Evolutionary conservation across 2,113 vertebrate species (phyloP), one percentile per base, ranked within the genome.

Genomic region (Poecile atricapillus): DNA sequence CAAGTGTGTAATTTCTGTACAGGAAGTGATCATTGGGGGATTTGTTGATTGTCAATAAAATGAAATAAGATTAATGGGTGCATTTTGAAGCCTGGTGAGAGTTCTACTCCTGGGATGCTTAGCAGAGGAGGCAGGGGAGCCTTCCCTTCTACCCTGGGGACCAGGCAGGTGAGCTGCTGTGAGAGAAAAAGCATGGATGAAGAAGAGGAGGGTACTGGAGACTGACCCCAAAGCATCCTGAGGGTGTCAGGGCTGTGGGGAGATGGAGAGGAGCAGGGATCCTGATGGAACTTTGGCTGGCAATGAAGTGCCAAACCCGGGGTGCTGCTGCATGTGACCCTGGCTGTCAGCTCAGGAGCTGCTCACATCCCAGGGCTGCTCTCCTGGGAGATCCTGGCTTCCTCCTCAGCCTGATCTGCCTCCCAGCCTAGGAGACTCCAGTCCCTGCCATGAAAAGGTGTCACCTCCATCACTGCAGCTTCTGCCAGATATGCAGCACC

Each of bases 241-340:
- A 76, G 21, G 8, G 37, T 53, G 21, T 20, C 50, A 67, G 28
- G 7, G 25, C 43, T 80, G 37, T 59, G 37, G 18, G 41, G 31
- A 53, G 9, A 37, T 0, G 0, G 1, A 53, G 43, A 81, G 20
- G 22, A 75, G 30, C 1, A 0, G 11, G 11, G 17, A 52, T 53
- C 28, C 56, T 63, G 60, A 30, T 59, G 76, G 47, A 74, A 31
- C 15, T 46, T 86, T 55, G 80, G 10, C 18, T 83, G 70, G 39
- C 68, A 56, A 1, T 9, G 23, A 74, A 55, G 13, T 39, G 55
- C 64, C 68, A 83, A 22, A 50, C 15, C 10, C 0, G 0, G 2
- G 35, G 8, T 69, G 64, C 8, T 46, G 13, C 6, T 83, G 23
- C 13, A 1, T 2, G 5, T 1, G 9, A 22, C 33, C 35, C 73